phyloP scores from a whole-genome alignment of 2,113 vertebrate species.

The Scartelaos histophorus region DNA sequence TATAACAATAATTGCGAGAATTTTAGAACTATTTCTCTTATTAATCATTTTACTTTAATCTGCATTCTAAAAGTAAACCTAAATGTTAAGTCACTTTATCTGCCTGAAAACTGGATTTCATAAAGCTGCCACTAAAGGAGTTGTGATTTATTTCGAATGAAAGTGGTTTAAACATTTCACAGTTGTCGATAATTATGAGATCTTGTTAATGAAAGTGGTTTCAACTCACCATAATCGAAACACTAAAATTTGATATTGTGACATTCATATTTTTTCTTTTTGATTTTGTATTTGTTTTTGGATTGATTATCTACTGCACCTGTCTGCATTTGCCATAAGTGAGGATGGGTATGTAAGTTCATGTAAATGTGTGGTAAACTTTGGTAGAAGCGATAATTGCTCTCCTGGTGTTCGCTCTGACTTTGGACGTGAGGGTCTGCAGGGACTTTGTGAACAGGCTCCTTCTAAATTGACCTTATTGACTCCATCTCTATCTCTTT shows the following conservation, averaged over 20 bases:
- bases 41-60: neutral
- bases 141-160: too few species aligned
- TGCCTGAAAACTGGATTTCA: too few species aligned
- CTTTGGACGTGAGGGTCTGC: constrained; percentile 27
- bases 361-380: constrained; percentile 6
- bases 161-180: too few species aligned
- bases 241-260: neutral
- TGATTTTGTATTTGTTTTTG: too few species aligned
- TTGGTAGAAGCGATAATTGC: constrained; percentile 35
- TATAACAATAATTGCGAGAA: too few species aligned
- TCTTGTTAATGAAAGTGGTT: neutral
- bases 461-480: constrained; percentile 58
- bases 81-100: too few species aligned
- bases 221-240: neutral
- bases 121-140: too few species aligned
- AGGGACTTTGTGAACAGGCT: constrained; percentile 35
- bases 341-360: neutral
- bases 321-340: neutral
- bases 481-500: constrained; percentile 57
- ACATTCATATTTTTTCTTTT: neutral
- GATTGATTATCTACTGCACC: too few species aligned
- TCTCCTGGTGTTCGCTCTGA: constrained; percentile 14
- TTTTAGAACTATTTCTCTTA: too few species aligned
- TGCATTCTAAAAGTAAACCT: neutral
- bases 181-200: too few species aligned